Evolutionary conservation across 2,888 invertebrate genomes (phyloP).

Genomic region (Eueremaeus valkanovi): DNA sequence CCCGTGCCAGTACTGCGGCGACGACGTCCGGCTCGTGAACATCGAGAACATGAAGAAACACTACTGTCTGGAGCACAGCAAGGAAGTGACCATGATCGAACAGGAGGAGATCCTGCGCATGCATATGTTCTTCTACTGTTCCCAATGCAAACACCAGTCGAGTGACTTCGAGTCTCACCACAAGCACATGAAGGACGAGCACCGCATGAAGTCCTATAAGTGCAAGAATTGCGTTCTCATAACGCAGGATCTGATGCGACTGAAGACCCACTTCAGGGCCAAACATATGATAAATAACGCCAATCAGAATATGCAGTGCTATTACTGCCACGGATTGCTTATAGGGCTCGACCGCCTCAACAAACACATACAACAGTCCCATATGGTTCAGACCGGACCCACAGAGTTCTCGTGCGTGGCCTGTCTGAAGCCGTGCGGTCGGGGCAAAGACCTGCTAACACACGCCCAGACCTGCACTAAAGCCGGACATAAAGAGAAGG

Average conservation of each 20-base stretch:
- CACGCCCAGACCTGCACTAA: constrained; percentile 37
- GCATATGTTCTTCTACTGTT: constrained; percentile 47
- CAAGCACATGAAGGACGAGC: constrained; percentile 47
- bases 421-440: constrained; percentile 47
- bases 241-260: constrained; percentile 46
- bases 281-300: constrained; percentile 45
- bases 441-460: constrained; percentile 46
- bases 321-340: constrained; percentile 48
- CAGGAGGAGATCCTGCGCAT: constrained; percentile 47
- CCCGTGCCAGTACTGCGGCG: constrained; percentile 47
- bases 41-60: constrained; percentile 47
- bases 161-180: constrained; percentile 46
- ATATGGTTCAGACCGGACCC: constrained; percentile 48
- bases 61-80: constrained; percentile 46
- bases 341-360: constrained; percentile 47
- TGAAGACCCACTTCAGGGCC: constrained; percentile 47
- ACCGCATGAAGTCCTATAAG: constrained; percentile 47
- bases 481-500: constrained; percentile 30
- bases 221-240: constrained; percentile 47
- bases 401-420: constrained; percentile 47
- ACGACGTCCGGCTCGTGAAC: constrained; percentile 45
- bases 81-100: constrained; percentile 46
- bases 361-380: constrained; percentile 48
- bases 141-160: constrained; percentile 45
- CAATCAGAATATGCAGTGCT: constrained; percentile 48